Evolutionary conservation across 1,140 invertebrate species (phyloP).

Genomic region (Trachymyrmex septentrionalis): DNA sequence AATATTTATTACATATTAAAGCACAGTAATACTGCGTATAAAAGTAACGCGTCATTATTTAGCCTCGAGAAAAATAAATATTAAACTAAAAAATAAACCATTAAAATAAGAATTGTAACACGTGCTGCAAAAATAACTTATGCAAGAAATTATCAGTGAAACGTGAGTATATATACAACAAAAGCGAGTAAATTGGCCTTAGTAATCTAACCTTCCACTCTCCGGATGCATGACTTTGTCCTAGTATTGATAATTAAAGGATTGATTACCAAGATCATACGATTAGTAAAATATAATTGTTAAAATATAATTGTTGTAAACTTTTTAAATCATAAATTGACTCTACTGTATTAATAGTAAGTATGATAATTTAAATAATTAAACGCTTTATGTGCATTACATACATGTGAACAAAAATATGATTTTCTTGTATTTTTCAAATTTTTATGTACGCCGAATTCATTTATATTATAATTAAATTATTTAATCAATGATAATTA

Average conservation of each 20-base stretch:
- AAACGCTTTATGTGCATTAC: neutral
- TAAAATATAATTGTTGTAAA: neutral
- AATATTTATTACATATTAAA: neutral
- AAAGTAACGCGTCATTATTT: neutral
- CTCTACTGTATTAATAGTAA: neutral
- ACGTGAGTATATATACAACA: neutral
- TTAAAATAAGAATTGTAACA: neutral
- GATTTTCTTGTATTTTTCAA: neutral
- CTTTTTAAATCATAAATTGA: neutral
- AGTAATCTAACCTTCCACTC: conserved; percentile 40
- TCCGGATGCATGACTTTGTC: conserved; percentile 11
- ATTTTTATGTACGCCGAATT: conserved; percentile 6
- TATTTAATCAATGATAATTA: neutral
- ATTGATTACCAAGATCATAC: neutral
- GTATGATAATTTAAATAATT: neutral
- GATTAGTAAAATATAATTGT: neutral
- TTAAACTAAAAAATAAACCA: neutral
- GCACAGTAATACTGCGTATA: neutral
- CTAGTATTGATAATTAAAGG: neutral
- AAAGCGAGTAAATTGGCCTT: neutral
- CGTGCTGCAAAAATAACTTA: neutral
- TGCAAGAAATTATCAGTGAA: conserved; percentile 37
- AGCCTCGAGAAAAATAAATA: neutral
- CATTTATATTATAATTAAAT: neutral
- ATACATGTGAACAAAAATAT: neutral